Evolutionary conservation across 2,797 vertebrate genomes (phyloP).

Genomic region (Aeoliscus strigatus): DNA sequence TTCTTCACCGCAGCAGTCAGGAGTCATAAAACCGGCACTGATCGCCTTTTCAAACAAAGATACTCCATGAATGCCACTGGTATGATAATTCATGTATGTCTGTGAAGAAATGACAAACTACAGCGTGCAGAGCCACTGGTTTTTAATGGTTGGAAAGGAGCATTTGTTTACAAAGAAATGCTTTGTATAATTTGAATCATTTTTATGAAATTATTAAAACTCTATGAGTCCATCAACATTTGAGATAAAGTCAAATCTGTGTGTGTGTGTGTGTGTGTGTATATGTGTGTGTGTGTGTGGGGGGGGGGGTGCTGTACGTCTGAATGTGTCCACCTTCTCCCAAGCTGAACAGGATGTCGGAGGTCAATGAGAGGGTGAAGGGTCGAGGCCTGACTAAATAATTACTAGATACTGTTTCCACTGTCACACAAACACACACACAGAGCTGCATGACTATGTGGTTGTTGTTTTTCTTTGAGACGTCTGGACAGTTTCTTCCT

Average conservation of each 20-base stretch:
- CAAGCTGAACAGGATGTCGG: constrained; percentile 60
- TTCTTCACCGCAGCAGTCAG: too few relatives aligned
- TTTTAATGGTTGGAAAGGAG: constrained; percentile 19
- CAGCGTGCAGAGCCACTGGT: constrained; percentile 18
- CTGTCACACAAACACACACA: constrained; percentile 27
- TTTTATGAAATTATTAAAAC: constrained; percentile 18
- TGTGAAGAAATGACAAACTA: too few relatives aligned
- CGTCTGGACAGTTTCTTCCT: constrained; percentile 65
- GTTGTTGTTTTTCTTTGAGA: constrained; percentile 63
- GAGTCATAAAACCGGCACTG: too few relatives aligned
- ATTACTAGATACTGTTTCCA: constrained; percentile 67
- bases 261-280: constrained; percentile 9
- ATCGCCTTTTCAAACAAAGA: too few relatives aligned
- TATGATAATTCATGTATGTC: too few relatives aligned
- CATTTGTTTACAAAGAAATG: constrained; percentile 10
- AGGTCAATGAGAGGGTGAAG: constrained; percentile 62
- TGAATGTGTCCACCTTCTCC: constrained; percentile 52
- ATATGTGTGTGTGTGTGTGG: constrained; percentile 31
- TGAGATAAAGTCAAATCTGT: constrained; percentile 4
- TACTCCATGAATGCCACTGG: too few relatives aligned
- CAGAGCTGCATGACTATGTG: constrained; percentile 26
- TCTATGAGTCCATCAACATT: too few relatives aligned
- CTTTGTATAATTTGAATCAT: constrained; percentile 6
- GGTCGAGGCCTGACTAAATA: constrained; percentile 73
- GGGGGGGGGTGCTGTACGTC: too few relatives aligned